Percentiles rank a stretch among this genome's conserved stretches.
These are phyloP conservation scores for Drosophila parvula DNA, from an alignment of 1,140 invertebrate species.

Conservation along the genomic window DNA sequence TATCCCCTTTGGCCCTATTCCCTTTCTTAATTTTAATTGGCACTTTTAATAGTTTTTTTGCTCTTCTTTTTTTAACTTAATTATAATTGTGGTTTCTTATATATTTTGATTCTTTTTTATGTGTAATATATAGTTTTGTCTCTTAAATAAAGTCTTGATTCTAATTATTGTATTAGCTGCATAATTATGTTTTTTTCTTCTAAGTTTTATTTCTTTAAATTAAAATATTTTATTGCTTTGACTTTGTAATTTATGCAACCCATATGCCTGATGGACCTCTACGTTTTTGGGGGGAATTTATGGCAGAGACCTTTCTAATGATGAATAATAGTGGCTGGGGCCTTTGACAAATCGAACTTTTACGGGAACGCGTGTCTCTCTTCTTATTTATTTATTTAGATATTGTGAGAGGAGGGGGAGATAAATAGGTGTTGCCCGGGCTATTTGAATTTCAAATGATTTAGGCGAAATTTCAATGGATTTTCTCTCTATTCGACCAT, in stretches of 20 bases:
- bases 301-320: conserved; percentile 36
- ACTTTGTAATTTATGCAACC: conserved; percentile 13
- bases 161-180: too few relatives aligned
- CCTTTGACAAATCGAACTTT: conserved; percentile 71
- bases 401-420: background rate
- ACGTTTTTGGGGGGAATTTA: background rate
- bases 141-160: too few relatives aligned
- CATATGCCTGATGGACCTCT: conserved; percentile 1
- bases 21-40: conserved; percentile 76
- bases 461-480: conserved; percentile 49
- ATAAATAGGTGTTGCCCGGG: conserved; percentile 48
- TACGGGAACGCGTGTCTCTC: conserved; percentile 42
- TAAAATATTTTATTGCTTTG: conserved; percentile 1
- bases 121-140: too few relatives aligned
- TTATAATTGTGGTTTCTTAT: conserved; percentile 7
- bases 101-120: too few relatives aligned
- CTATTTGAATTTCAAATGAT: conserved; percentile 74
- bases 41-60: conserved; percentile 65
- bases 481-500: conserved; percentile 13
- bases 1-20: conserved; percentile 5
- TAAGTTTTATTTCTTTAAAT: background rate
- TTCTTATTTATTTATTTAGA: too few relatives aligned
- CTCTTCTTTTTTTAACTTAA: conserved; percentile 32
- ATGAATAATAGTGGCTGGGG: conserved; percentile 52
- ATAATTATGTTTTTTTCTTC: background rate